Evolutionary conservation across 2,113 vertebrate species (phyloP).

Genomic region (Oncorhynchus masou): DNA sequence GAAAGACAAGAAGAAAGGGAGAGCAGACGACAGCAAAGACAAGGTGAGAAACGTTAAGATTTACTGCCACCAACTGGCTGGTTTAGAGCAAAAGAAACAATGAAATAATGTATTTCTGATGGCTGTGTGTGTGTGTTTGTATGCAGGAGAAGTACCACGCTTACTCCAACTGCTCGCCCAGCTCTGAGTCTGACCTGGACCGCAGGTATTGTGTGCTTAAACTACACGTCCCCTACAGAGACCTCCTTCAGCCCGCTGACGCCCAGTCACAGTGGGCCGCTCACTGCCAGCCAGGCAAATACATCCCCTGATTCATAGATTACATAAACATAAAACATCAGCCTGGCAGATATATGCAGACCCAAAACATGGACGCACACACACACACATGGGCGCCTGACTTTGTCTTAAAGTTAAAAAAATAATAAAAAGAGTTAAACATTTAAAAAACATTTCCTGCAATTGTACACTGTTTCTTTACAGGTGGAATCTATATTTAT

Average conservation of each 20-base stretch:
- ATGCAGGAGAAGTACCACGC: constrained; percentile 83
- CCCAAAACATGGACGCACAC: neutral
- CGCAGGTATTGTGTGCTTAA: constrained; percentile 86
- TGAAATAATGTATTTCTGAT: neutral
- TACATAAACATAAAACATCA: neutral
- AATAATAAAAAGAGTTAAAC: too few species aligned
- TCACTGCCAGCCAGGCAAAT: constrained; percentile 59
- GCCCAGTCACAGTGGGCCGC: constrained; percentile 67
- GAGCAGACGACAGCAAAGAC: constrained; percentile 61
- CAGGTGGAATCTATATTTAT: too few species aligned
- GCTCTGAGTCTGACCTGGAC: constrained; percentile 83
- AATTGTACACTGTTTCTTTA: too few species aligned
- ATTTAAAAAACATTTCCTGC: too few species aligned
- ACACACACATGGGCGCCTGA: neutral
- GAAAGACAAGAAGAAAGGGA: constrained; percentile 67
- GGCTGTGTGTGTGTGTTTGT: constrained; percentile 14
- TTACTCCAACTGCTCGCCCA: constrained; percentile 82
- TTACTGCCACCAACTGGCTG: constrained; percentile 60
- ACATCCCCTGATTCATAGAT: constrained; percentile 5
- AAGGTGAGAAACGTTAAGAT: constrained; percentile 64
- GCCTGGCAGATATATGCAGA: neutral
- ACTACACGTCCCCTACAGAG: constrained; percentile 76
- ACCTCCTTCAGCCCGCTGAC: constrained; percentile 65
- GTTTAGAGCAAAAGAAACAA: neutral
- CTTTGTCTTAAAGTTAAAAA: too few species aligned